Conservation (phyloP, 2,888 invertebrate genomes). For the Dicroscelio sp. region DNA sequence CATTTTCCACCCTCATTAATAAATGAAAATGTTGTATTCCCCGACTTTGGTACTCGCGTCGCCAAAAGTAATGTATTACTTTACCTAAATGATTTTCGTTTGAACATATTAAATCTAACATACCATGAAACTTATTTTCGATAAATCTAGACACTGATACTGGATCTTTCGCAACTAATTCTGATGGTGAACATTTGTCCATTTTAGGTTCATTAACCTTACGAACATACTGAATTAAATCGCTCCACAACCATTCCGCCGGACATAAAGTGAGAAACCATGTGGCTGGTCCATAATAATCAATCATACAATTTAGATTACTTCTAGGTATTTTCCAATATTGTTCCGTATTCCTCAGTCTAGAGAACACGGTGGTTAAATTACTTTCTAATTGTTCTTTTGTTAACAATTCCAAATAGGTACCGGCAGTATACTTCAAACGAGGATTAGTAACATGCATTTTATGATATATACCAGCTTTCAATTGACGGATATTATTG, state of each 20-base stretch:
- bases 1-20: constrained; percentile 18
- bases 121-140: constrained; percentile 24
- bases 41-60: constrained; percentile 35
- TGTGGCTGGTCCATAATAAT: constrained; percentile 45
- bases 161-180: constrained; percentile 31
- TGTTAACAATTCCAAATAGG: neutral
- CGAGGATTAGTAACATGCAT: constrained; percentile 63
- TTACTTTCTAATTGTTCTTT: constrained; percentile 21
- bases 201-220: constrained; percentile 66
- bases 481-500: constrained; percentile 83
- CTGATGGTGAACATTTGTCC: constrained; percentile 69
- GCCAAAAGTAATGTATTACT: constrained; percentile 37
- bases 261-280: constrained; percentile 55
- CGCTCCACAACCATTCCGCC: constrained; percentile 41
- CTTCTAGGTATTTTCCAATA: constrained; percentile 79
- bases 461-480: constrained; percentile 65
- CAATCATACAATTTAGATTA: constrained; percentile 81
- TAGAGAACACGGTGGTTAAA: constrained; percentile 75
- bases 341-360: constrained; percentile 80
- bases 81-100: constrained; percentile 67
- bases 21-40: constrained; percentile 37
- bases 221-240: constrained; percentile 39
- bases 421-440: neutral
- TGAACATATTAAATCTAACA: constrained; percentile 36
- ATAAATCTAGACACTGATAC: constrained; percentile 29